A percentile compares a stretch with the other conserved stretches of the same genome.
These are phyloP conservation scores for Phthorimaea operculella DNA, from an alignment of 1,140 invertebrate species.

Conservation along the genomic window DNA sequence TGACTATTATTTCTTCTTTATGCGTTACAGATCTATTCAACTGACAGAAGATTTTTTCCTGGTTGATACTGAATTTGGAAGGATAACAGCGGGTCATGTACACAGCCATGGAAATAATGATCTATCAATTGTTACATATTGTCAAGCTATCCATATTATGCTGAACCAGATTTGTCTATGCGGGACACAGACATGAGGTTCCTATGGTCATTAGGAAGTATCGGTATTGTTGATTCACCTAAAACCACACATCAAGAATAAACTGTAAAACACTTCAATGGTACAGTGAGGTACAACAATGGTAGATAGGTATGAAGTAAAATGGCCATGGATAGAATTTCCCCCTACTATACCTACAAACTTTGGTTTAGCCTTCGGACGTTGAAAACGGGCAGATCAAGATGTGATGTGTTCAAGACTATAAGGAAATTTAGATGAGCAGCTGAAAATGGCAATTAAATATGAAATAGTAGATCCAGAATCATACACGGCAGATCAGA, in stretches of 20 bases:
- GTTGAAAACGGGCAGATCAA: conserved; percentile 4
- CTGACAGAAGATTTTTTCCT: background rate
- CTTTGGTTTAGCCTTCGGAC: conserved; percentile 8
- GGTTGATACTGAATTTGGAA: conserved; percentile 12
- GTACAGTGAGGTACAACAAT: conserved; percentile 4
- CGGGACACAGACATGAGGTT: background rate
- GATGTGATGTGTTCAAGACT: conserved; percentile 1
- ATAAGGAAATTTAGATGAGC: conserved; percentile 10
- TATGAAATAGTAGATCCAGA: conserved; percentile 5
- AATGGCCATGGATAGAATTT: conserved; percentile 12
- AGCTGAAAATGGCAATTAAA: background rate
- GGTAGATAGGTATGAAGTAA: conserved; percentile 9
- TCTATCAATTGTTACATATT: conserved; percentile 7
- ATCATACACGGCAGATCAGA: too few relatives aligned
- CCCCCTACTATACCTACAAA: conserved; percentile 8
- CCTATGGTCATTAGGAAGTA: conserved; percentile 8
- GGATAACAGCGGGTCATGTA: background rate
- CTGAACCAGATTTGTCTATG: conserved; percentile 6
- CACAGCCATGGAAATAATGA: background rate
- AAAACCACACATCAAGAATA: conserved; percentile 9
- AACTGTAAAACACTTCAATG: conserved; percentile 9
- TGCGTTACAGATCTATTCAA: background rate
- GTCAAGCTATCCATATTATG: background rate
- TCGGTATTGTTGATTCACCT: conserved; percentile 11
- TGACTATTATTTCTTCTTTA: conserved; percentile 10